Conservation (phyloP, 2,797 vertebrate genomes). For the Onychomys leucogaster region DNA sequence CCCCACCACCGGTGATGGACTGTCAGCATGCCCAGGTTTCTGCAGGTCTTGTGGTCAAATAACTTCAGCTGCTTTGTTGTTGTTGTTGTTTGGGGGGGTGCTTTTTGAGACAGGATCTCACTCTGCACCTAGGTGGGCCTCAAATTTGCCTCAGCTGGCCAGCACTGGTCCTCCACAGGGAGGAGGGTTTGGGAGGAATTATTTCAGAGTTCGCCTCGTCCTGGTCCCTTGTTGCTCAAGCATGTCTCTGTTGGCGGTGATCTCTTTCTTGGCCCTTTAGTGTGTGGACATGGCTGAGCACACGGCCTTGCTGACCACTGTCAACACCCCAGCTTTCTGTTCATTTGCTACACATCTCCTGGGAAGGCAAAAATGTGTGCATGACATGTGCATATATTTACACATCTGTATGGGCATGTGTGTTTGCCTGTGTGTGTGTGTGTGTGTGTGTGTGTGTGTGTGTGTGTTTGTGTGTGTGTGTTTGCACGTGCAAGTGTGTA, state of each 20-base stretch:
- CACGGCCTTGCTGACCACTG: slow-evolving; percentile 71
- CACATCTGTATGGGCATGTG: not conserved
- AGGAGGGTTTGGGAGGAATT: not conserved
- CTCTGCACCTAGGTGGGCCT: not conserved
- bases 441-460: no score
- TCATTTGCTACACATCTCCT: slow-evolving; percentile 83
- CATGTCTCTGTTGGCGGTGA: slow-evolving; percentile 78
- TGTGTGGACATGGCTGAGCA: slow-evolving; percentile 70
- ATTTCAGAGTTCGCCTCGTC: slow-evolving; percentile 61
- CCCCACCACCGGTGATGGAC: no score
- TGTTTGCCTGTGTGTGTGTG: no score
- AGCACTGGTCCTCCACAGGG: not conserved
- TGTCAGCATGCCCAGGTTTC: not conserved
- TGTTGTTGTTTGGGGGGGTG: not conserved
- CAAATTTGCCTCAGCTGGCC: not conserved
- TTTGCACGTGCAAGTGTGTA: not conserved
- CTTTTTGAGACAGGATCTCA: not conserved
- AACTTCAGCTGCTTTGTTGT: not conserved
- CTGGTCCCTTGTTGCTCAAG: slow-evolving; percentile 76
- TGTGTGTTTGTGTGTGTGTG: not conserved
- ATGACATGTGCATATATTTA: no score
- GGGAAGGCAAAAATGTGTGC: slow-evolving; percentile 57
- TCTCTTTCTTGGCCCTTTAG: slow-evolving; percentile 79
- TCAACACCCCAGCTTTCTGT: slow-evolving; percentile 77
- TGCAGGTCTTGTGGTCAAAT: not conserved